A percentile compares a stretch with the other conserved stretches of the same genome.
Evolutionary conservation across 2,113 vertebrate genomes (phyloP).

Genomic region (Furnarius figulus): DNA sequence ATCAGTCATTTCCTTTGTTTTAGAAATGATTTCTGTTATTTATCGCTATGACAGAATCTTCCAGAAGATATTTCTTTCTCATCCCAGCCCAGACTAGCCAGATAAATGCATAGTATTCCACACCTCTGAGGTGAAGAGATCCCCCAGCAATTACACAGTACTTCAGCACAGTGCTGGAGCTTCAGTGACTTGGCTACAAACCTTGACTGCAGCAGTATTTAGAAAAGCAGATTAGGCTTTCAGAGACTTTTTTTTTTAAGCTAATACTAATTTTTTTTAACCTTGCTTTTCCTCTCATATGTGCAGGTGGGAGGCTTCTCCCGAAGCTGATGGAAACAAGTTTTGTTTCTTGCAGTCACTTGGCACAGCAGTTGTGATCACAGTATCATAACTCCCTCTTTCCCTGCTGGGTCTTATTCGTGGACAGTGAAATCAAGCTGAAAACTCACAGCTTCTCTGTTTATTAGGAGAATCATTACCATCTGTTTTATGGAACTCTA

Average conservation of each 20-base stretch:
- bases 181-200: not conserved
- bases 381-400: not conserved
- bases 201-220: not conserved
- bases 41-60: not conserved
- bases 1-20: not conserved
- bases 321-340: not conserved
- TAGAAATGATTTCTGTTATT: not conserved
- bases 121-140: not conserved
- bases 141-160: not conserved
- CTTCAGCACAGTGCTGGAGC: not conserved
- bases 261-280: not conserved
- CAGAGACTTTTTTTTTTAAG: not conserved
- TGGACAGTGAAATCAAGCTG: not conserved
- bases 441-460: not conserved
- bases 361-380: not conserved
- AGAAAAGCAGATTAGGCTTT: not conserved
- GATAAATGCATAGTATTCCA: not conserved
- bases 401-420: not conserved
- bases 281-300: not conserved
- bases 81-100: not conserved
- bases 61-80: not conserved
- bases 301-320: not conserved
- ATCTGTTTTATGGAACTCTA: not conserved
- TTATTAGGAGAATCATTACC: not conserved
- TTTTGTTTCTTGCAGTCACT: accelerated